Conservation (phyloP, 2,888 invertebrate genomes). For the Sycophila texana region DNA sequence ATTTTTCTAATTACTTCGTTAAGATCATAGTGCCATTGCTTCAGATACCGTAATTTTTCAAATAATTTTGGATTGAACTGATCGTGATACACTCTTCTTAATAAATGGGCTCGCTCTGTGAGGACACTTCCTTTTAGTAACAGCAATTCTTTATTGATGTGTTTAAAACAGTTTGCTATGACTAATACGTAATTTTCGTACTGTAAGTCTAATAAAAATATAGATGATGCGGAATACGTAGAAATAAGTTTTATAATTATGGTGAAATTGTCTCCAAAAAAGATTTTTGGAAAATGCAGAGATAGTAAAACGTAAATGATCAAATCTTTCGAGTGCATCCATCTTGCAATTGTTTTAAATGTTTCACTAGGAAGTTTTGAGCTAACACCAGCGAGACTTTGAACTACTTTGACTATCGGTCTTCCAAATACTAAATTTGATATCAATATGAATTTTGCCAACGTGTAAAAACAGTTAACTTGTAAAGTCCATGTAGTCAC, state of each 20-base stretch:
- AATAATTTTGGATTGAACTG: constrained; percentile 63
- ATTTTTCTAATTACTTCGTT: constrained; percentile 61
- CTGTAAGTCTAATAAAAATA: constrained; percentile 60
- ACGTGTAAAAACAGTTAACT: constrained; percentile 56
- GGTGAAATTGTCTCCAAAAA: not conserved
- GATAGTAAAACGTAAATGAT: constrained; percentile 59
- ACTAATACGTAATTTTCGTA: constrained; percentile 64
- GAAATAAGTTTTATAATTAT: constrained; percentile 40
- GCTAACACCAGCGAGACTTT: constrained; percentile 56
- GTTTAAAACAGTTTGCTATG: constrained; percentile 62
- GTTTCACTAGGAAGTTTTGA: constrained; percentile 54
- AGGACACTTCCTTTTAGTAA: constrained; percentile 58
- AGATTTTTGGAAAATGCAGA: constrained; percentile 52
- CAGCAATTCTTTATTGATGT: constrained; percentile 61
- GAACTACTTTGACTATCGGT: constrained; percentile 57
- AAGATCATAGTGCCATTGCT: constrained; percentile 64
- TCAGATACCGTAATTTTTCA: constrained; percentile 61
- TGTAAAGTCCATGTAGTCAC: constrained; percentile 59
- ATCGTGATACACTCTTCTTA: constrained; percentile 67
- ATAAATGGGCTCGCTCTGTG: constrained; percentile 65
- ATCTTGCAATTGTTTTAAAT: constrained; percentile 56
- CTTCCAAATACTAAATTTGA: constrained; percentile 53
- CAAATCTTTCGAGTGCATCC: constrained; percentile 62
- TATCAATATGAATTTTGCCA: constrained; percentile 56
- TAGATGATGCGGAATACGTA: constrained; percentile 57